Percentiles rank a stretch among this genome's conserved stretches.
phyloP scores from a whole-genome alignment of 53 echinoderm and acorn worm genomes.

The Henricia sp. region DNA sequence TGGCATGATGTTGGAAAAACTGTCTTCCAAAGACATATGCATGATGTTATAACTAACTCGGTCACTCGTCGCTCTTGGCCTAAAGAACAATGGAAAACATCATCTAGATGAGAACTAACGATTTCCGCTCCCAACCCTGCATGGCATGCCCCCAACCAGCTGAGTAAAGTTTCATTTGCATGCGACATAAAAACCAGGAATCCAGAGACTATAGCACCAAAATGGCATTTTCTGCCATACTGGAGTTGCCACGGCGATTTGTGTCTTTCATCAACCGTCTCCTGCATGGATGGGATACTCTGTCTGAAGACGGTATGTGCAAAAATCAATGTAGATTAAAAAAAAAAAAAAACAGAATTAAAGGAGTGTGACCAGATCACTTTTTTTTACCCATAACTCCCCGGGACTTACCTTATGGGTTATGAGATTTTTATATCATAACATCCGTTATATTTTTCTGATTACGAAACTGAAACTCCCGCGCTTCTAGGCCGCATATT shows the following conservation, averaged over 20 bases:
- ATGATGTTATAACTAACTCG: not conserved
- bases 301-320: slow-evolving; percentile 51
- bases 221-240: slow-evolving; percentile 56
- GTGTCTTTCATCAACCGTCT: slow-evolving; percentile 61
- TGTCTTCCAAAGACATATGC: slow-evolving; percentile 32
- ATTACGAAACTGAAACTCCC: too few species aligned
- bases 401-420: too few species aligned
- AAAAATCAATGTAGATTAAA: not conserved
- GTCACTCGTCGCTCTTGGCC: too few species aligned
- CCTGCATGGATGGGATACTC: slow-evolving; percentile 55
- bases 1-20: slow-evolving; percentile 32
- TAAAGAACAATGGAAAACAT: not conserved
- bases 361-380: too few species aligned
- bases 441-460: too few species aligned
- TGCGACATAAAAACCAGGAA: not conserved
- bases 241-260: slow-evolving; percentile 63
- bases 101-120: slow-evolving; percentile 7
- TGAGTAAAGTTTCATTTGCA: slow-evolving; percentile 4
- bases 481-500: too few species aligned
- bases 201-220: not conserved
- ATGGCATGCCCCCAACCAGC: slow-evolving; percentile 10
- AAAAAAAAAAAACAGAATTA: not conserved
- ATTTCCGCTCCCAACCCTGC: not conserved
- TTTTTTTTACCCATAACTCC: too few species aligned
- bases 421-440: too few species aligned